These are phyloP conservation scores for Heliconius hortense DNA, from an alignment of 2,888 invertebrate genomes.

Conservation along the genomic window DNA sequence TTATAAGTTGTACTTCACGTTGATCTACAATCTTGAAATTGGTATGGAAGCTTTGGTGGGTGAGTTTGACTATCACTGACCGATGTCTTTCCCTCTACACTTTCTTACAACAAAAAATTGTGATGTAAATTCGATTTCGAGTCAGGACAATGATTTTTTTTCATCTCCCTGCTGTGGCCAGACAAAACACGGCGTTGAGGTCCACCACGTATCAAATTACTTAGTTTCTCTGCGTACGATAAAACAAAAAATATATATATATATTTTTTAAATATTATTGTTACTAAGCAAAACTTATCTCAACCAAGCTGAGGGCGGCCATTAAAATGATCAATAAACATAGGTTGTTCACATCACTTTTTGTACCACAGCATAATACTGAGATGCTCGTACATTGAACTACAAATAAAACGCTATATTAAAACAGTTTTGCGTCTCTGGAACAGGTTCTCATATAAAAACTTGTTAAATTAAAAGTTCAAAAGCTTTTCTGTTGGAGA, in stretches of 20 bases:
- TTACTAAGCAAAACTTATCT: constrained; percentile 2
- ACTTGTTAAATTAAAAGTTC: constrained; percentile 10
- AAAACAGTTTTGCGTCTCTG: background rate
- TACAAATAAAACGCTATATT: background rate
- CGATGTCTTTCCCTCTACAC: no score
- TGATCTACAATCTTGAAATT: no score
- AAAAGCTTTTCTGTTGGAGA: background rate
- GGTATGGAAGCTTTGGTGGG: no score
- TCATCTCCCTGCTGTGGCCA: no score
- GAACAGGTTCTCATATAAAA: constrained; percentile 22
- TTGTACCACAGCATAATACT: constrained; percentile 7
- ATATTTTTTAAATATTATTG: background rate
- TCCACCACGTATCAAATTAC: background rate
- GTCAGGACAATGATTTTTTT: no score
- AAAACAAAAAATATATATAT: no score
- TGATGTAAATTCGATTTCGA: no score
- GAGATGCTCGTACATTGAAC: constrained; percentile 20
- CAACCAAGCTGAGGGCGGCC: background rate
- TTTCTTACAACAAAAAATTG: no score
- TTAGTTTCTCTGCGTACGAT: no score
- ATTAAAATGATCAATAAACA: constrained; percentile 15
- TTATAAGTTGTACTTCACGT: no score
- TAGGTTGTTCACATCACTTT: constrained; percentile 23
- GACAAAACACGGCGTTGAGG: background rate
- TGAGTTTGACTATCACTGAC: no score